These are phyloP conservation scores for Agriopis leucophaearia DNA, from an alignment of 2,888 invertebrate genomes.

Conservation along the genomic window DNA sequence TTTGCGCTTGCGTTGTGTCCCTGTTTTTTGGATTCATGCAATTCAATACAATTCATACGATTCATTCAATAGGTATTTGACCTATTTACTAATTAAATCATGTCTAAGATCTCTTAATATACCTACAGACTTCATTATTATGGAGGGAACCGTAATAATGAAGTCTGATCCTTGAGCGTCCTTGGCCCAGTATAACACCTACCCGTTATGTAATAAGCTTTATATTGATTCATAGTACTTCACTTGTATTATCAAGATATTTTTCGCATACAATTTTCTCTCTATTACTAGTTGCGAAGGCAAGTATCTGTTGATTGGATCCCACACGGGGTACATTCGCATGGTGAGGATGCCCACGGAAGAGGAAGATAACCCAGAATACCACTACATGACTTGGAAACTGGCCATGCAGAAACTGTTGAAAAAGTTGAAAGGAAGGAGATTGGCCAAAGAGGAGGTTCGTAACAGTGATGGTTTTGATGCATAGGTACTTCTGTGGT, in stretches of 20 bases:
- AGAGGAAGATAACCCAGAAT: constrained; percentile 68
- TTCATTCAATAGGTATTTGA: no score
- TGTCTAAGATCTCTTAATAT: no score
- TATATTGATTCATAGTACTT: background rate
- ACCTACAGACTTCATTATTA: no score
- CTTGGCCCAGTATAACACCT: no score
- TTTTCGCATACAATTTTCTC: background rate
- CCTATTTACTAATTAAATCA: no score
- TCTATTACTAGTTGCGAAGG: constrained; percentile 64
- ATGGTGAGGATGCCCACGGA: constrained; percentile 74
- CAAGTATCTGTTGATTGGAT: constrained; percentile 71
- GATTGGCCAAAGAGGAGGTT: constrained; percentile 77
- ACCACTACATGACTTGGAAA: constrained; percentile 66
- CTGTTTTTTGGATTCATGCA: no score
- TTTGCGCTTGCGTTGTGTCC: no score
- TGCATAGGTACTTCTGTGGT: no score
- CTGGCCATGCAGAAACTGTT: constrained; percentile 65
- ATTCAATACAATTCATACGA: no score
- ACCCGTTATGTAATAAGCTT: background rate
- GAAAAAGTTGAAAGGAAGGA: constrained; percentile 76
- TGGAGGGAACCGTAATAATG: no score
- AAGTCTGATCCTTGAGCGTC: no score
- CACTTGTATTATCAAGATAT: background rate
- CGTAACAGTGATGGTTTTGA: constrained; percentile 31
- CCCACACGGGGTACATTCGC: constrained; percentile 76